Percentiles rank a stretch among this genome's conserved stretches.
phyloP scores from a whole-genome alignment of 23 tunicate species.

The Clavelina lepadiformis region DNA sequence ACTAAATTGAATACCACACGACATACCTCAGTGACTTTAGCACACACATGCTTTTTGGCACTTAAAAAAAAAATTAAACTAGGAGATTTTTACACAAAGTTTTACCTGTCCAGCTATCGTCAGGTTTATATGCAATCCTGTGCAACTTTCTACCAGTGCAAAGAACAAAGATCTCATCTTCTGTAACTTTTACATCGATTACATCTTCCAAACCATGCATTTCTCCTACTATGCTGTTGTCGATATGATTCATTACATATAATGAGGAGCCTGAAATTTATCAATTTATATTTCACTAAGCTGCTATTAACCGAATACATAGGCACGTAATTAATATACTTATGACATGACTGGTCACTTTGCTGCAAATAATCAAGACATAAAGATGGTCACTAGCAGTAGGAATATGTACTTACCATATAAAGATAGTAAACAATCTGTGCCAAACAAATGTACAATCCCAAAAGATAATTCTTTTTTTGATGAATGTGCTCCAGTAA shows the following conservation, averaged over 20 bases:
- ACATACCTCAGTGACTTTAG: too few species aligned
- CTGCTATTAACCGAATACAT: too few species aligned
- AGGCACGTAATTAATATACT: too few species aligned
- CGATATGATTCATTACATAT: slow-evolving; percentile 14
- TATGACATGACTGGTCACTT: too few species aligned
- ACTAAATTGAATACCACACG: too few species aligned
- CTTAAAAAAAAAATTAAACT: too few species aligned
- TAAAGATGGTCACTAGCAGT: neutral
- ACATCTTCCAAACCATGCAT: slow-evolving; percentile 4
- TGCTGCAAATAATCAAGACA: too few species aligned
- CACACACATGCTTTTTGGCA: too few species aligned
- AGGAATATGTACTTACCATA: slow-evolving; percentile 11
- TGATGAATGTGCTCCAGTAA: neutral
- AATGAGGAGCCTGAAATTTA: slow-evolving; percentile 24
- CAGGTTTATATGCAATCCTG: slow-evolving; percentile 31
- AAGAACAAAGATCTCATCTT: slow-evolving; percentile 34
- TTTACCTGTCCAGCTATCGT: neutral
- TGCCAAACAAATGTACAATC: slow-evolving; percentile 9
- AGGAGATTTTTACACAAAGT: too few species aligned
- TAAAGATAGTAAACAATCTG: slow-evolving; percentile 10
- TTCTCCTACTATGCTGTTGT: slow-evolving; percentile 19
- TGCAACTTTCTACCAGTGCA: slow-evolving; percentile 20
- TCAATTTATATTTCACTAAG: too few species aligned
- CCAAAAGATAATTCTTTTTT: slow-evolving; percentile 17
- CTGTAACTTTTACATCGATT: slow-evolving; percentile 29